These are phyloP conservation scores for Perccottus glenii DNA, from an alignment of 2,113 vertebrate genomes.

Conservation along the genomic window DNA sequence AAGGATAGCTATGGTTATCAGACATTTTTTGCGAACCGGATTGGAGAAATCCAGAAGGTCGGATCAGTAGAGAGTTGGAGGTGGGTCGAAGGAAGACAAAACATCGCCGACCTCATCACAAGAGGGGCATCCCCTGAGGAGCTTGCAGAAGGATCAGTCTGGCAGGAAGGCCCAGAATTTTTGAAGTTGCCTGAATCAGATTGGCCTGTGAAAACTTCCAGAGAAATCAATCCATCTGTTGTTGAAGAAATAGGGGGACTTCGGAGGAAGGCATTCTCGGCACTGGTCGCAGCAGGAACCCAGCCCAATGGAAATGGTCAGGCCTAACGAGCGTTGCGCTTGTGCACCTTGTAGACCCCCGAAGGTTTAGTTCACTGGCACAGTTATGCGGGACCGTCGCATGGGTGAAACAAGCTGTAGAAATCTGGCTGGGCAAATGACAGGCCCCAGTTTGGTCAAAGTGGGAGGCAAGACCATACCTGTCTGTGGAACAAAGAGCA, in stretches of 20 bases:
- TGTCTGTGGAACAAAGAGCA: neutral
- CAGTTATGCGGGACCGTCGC: neutral
- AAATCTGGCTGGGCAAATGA: neutral
- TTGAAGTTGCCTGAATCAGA: neutral
- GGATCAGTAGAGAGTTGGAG: neutral
- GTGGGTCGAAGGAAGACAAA: neutral
- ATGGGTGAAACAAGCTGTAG: neutral
- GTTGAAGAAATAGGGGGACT: neutral
- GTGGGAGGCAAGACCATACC: neutral
- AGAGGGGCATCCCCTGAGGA: neutral
- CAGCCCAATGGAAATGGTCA: neutral
- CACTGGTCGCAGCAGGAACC: neutral
- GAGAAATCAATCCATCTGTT: neutral
- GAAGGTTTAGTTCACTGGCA: neutral
- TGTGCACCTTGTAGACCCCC: neutral
- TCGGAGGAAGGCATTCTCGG: neutral
- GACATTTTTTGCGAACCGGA: slow-evolving; percentile 10
- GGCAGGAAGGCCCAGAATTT: neutral
- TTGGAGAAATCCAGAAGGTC: neutral
- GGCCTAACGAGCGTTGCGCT: neutral
- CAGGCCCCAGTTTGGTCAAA: neutral
- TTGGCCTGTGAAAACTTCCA: neutral
- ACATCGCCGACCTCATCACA: neutral
- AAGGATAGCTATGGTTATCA: slow-evolving; percentile 7
- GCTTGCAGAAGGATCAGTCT: neutral